Evolutionary conservation across 2,113 vertebrate species (phyloP).

Genomic region (Hymenochirus boettgeri): DNA sequence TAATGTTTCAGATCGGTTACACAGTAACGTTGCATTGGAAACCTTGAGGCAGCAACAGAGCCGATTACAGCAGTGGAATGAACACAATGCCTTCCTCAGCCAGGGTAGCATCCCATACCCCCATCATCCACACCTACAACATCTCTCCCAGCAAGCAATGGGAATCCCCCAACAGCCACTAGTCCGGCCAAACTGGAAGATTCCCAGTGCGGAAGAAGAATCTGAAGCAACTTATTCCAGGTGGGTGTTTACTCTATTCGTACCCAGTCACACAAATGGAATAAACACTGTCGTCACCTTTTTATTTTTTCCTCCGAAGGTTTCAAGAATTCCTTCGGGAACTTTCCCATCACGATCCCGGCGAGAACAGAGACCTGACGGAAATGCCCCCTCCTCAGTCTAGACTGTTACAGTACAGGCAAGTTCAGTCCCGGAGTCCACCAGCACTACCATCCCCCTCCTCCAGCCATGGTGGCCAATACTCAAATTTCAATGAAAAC

Average conservation of each 20-base stretch:
- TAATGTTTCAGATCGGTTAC: constrained; percentile 67
- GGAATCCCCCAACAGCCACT: constrained; percentile 80
- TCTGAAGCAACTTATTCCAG: constrained; percentile 77
- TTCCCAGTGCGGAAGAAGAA: constrained; percentile 76
- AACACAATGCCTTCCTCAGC: constrained; percentile 79
- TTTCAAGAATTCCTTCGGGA: constrained; percentile 91
- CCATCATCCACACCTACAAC: constrained; percentile 78
- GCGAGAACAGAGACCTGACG: constrained; percentile 74
- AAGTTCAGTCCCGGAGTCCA: constrained; percentile 79
- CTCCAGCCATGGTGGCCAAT: constrained; percentile 69
- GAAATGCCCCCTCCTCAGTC: constrained; percentile 96
- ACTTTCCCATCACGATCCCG: constrained; percentile 79
- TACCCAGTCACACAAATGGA: too few species aligned
- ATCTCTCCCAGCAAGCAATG: constrained; percentile 80
- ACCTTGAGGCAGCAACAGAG: constrained; percentile 81
- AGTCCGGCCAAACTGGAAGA: constrained; percentile 84
- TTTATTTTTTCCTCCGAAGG: constrained; percentile 52
- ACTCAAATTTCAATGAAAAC: constrained; percentile 69
- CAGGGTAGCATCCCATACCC: constrained; percentile 79
- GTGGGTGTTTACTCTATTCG: constrained; percentile 62
- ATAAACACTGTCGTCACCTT: too few species aligned
- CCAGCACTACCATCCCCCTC: constrained; percentile 74
- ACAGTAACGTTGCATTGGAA: constrained; percentile 80
- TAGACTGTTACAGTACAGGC: constrained; percentile 93
- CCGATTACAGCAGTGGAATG: constrained; percentile 88